Percentiles rank a stretch among this genome's conserved stretches.
Evolutionary conservation across 2,888 invertebrate species (phyloP).

Genomic region (Augochlorella aurata): DNA sequence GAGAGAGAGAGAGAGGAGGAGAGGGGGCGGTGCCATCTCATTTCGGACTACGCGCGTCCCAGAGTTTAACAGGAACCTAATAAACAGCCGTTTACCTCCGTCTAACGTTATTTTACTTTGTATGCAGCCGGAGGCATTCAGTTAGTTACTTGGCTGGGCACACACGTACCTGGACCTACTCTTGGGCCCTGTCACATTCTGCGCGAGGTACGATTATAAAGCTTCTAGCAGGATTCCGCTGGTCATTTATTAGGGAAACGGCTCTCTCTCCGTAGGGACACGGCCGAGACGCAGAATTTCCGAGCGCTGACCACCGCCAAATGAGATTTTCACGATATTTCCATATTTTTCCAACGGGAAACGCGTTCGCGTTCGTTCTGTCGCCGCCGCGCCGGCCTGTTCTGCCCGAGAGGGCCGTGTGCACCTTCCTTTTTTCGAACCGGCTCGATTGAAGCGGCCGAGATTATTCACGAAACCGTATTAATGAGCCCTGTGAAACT

Average conservation of each 20-base stretch:
- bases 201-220: constrained; percentile 58
- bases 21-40: constrained; percentile 45
- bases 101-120: constrained; percentile 58
- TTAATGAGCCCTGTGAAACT: constrained; percentile 28
- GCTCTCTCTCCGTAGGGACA: constrained; percentile 32
- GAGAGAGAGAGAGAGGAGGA: not conserved
- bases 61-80: constrained; percentile 59
- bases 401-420: too few species aligned
- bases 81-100: constrained; percentile 61
- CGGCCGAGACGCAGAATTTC: constrained; percentile 42
- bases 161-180: constrained; percentile 12
- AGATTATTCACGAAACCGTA: constrained; percentile 21
- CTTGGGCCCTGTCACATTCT: constrained; percentile 49
- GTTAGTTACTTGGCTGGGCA: constrained; percentile 35
- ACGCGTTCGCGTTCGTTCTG: not conserved
- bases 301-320: constrained; percentile 32
- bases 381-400: not conserved
- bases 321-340: constrained; percentile 58
- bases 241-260: constrained; percentile 57
- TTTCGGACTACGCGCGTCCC: constrained; percentile 38
- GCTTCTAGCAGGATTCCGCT: constrained; percentile 55
- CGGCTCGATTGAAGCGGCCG: not conserved
- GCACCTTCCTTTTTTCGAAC: not conserved
- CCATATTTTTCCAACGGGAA: constrained; percentile 39
- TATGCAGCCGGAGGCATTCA: constrained; percentile 44